A percentile compares a stretch with the other conserved stretches of the same genome.
These are phyloP conservation scores for Dromococcyx pavoninus DNA, from an alignment of 2,797 vertebrate genomes.

Conservation along the genomic window DNA sequence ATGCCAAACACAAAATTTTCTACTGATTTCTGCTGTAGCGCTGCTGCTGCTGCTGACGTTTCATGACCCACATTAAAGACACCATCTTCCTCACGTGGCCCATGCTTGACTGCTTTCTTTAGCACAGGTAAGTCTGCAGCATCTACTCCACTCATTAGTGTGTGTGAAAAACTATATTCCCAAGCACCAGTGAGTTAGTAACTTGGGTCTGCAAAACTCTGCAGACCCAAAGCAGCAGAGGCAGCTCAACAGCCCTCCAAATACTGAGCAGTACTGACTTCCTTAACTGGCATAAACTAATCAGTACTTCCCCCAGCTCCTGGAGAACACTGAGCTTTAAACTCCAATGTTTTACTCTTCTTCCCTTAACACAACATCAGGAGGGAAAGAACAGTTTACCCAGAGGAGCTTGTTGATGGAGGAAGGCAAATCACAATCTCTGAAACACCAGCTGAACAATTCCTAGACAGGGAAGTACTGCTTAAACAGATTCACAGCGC, in stretches of 20 bases:
- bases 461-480: background rate
- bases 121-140: background rate
- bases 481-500: background rate
- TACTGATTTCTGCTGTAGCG: background rate
- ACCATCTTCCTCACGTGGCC: fast-evolving
- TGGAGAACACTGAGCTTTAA: background rate
- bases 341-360: background rate
- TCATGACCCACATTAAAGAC: fast-evolving
- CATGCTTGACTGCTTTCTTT: background rate
- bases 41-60: background rate
- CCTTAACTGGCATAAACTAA: background rate
- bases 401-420: background rate
- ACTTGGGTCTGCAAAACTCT: background rate
- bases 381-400: background rate
- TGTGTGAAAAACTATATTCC: background rate
- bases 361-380: background rate
- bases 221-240: background rate
- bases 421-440: background rate
- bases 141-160: background rate
- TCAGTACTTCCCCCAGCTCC: background rate
- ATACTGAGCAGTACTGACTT: background rate
- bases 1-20: background rate
- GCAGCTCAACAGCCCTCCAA: background rate
- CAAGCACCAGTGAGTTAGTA: background rate
- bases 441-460: background rate